A percentile compares a stretch with the other conserved stretches of the same genome.
phyloP scores from a whole-genome alignment of 2,888 invertebrate genomes.

The Tinea semifulvella region DNA sequence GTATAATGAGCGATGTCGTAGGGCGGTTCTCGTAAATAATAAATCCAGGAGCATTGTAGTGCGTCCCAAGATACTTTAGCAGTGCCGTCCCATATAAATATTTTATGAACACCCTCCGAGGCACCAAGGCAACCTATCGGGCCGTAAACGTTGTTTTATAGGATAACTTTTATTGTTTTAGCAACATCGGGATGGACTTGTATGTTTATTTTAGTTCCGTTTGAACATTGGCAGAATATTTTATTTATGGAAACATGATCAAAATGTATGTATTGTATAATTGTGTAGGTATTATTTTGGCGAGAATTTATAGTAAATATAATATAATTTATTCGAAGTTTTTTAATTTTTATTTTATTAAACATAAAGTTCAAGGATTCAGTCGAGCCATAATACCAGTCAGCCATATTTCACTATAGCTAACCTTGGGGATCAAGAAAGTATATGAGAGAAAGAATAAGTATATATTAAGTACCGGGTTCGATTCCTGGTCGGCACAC shows the following conservation, averaged over 20 bases:
- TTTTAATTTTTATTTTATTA: no score
- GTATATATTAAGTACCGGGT: no score
- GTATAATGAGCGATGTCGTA: conserved; percentile 15
- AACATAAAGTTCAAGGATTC: no score
- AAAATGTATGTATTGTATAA: conserved; percentile 7
- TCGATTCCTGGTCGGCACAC: no score
- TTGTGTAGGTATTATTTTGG: no score
- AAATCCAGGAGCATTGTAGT: conserved; percentile 12
- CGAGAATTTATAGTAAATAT: no score
- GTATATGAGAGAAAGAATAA: no score
- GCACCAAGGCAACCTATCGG: conserved; percentile 41
- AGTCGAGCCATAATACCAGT: no score
- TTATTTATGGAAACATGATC: background rate
- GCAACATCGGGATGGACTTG: conserved; percentile 30
- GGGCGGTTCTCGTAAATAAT: conserved; percentile 11
- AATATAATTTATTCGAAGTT: no score
- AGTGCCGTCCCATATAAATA: conserved; percentile 40
- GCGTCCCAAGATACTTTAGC: conserved; percentile 13
- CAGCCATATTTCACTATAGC: no score
- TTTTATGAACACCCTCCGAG: conserved; percentile 49
- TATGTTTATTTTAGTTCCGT: conserved; percentile 12
- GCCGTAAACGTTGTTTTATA: conserved; percentile 57
- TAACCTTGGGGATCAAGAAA: no score
- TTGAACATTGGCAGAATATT: conserved; percentile 6
- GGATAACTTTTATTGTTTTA: conserved; percentile 56